Conservation (phyloP, 2,797 vertebrate genomes). For the Fringilla coelebs region DNA sequence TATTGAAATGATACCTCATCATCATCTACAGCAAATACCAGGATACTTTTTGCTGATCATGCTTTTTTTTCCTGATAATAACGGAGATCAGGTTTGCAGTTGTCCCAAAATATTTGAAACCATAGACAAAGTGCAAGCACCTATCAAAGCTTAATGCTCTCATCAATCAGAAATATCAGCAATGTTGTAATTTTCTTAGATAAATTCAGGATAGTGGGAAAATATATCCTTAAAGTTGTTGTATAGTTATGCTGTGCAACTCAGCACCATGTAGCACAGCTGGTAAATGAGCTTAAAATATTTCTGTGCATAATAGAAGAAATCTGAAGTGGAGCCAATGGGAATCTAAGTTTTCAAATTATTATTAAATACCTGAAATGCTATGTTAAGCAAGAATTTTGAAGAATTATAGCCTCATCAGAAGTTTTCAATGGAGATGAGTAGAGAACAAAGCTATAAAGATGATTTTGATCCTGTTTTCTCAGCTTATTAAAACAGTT, state of each 20-base stretch:
- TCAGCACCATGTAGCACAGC: not conserved
- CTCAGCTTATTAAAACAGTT: not conserved
- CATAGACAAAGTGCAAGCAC: not conserved
- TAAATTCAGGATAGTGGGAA: not conserved
- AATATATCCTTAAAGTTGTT: not conserved
- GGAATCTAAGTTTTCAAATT: not conserved
- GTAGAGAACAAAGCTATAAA: not conserved
- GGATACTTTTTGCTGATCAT: not conserved
- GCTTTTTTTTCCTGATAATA: not conserved
- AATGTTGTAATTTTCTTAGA: not conserved
- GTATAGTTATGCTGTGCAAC: not conserved
- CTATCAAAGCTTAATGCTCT: not conserved
- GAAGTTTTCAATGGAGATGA: not conserved
- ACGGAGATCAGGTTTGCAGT: not conserved
- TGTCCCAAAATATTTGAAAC: not conserved
- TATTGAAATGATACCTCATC: not conserved
- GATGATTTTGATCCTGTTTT: not conserved
- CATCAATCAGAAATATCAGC: not conserved
- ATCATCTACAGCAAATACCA: not conserved
- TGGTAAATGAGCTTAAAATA: not conserved
- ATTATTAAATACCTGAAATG: constrained; percentile 22
- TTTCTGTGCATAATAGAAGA: not conserved
- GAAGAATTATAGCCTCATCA: not conserved
- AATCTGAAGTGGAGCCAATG: not conserved
- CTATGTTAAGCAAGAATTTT: not conserved